Percentiles rank a stretch among this genome's conserved stretches.
Conservation (phyloP, 30 jellyfish, hydroid and myxozoan genomes). For the Aurelia sp. region DNA sequence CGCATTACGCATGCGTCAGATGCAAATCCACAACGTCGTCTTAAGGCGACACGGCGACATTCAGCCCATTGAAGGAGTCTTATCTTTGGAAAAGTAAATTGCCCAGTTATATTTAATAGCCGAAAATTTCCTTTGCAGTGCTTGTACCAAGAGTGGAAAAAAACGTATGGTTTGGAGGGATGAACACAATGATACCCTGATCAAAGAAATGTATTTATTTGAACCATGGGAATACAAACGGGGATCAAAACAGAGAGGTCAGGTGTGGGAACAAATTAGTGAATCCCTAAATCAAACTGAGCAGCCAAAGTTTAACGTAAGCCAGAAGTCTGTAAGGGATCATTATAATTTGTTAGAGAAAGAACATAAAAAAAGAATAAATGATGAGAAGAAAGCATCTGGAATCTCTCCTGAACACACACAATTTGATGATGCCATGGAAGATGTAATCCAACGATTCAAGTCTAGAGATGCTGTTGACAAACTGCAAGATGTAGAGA, state of each 20-base stretch:
- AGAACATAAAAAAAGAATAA: background rate
- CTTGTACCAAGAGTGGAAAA: no score
- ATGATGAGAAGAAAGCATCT: conserved; percentile 39
- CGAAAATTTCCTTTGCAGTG: no score
- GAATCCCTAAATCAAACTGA: conserved; percentile 10
- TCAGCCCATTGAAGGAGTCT: no score
- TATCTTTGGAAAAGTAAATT: no score
- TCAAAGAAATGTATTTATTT: background rate
- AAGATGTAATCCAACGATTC: conserved; percentile 5
- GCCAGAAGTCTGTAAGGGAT: conserved; percentile 29
- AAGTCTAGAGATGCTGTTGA: conserved; percentile 9
- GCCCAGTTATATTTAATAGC: no score
- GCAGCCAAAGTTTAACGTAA: background rate
- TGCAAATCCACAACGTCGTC: no score
- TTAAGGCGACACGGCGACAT: no score
- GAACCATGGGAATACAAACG: background rate
- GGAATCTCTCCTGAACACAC: conserved; percentile 40
- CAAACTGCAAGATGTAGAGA: background rate
- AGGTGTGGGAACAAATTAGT: conserved; percentile 2
- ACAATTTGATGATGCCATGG: conserved; percentile 39
- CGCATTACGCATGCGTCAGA: no score
- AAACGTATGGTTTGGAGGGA: background rate
- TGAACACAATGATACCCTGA: background rate
- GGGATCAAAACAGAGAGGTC: conserved; percentile 15
- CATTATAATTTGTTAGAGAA: background rate